Percentiles rank a stretch among this genome's conserved stretches.
phyloP scores from a whole-genome alignment of 2,113 vertebrate species.

The Synodontis membranacea region DNA sequence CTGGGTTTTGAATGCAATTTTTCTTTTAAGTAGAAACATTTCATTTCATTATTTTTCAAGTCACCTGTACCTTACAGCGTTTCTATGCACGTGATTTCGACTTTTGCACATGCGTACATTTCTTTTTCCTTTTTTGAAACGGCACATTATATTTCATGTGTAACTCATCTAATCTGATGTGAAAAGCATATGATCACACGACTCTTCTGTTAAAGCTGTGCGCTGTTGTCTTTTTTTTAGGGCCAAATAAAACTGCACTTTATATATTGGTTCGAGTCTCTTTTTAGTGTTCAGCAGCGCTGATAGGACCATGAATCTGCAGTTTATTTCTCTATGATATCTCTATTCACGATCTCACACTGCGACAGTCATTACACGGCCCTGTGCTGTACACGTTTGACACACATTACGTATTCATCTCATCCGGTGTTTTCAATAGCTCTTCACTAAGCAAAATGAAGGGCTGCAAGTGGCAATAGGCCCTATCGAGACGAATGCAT shows the following conservation, averaged over 20 bases:
- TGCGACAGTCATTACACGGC: conserved; percentile 2
- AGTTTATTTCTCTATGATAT: conserved; percentile 28
- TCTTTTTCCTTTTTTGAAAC: neutral
- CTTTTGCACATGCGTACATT: too few relatives aligned
- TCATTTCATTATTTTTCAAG: too few relatives aligned
- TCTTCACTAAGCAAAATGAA: conserved; percentile 35
- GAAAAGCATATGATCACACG: too few relatives aligned
- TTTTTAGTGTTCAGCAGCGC: neutral
- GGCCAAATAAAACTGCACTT: neutral
- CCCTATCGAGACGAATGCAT: conserved; percentile 18
- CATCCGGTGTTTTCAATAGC: neutral
- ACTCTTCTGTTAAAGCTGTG: neutral
- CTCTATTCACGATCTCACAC: conserved; percentile 19
- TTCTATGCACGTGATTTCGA: too few relatives aligned
- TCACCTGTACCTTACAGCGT: too few relatives aligned
- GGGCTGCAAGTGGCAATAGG: neutral
- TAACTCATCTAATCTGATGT: neutral
- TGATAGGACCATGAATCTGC: neutral
- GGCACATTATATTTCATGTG: neutral
- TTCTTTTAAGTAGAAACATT: too few relatives aligned
- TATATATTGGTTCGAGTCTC: neutral
- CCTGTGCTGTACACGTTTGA: neutral
- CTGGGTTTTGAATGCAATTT: too few relatives aligned
- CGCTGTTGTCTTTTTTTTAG: neutral
- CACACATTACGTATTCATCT: conserved; percentile 13